Evolutionary conservation across 2,113 vertebrate species (phyloP).

Genomic region (Periophthalmodon schlosseri): DNA sequence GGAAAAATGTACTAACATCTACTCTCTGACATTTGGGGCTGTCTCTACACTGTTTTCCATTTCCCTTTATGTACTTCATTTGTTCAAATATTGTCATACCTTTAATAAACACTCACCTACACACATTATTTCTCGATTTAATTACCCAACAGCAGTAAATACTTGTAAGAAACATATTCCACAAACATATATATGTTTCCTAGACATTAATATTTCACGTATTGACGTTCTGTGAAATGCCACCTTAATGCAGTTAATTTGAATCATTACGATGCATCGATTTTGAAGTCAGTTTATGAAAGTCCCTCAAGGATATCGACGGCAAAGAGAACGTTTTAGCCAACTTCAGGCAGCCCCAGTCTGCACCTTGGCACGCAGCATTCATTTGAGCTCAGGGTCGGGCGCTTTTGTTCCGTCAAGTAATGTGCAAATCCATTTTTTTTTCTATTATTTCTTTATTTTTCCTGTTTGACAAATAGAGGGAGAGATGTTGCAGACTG

Average conservation of each 20-base stretch:
- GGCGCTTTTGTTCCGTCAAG: conserved; percentile 3
- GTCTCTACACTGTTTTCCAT: no score
- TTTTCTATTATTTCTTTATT: background rate
- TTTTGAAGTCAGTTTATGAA: background rate
- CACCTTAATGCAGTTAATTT: background rate
- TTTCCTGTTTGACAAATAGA: conserved; percentile 3
- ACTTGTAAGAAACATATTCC: background rate
- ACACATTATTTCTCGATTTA: background rate
- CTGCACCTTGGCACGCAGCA: background rate
- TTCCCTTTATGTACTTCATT: no score
- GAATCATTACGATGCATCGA: background rate
- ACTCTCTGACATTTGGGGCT: no score
- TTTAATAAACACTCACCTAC: no score
- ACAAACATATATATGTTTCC: background rate
- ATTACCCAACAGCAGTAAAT: background rate
- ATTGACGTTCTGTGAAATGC: background rate
- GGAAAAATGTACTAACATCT: no score
- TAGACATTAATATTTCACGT: background rate
- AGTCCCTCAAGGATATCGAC: background rate
- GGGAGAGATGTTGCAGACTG: no score
- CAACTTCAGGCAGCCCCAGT: conserved; percentile 1
- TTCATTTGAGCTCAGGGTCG: conserved; percentile 22
- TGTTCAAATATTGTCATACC: no score
- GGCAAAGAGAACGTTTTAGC: conserved; percentile 1
- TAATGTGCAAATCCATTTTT: background rate